Conservation (phyloP, 1,140 invertebrate genomes). For the Helicoverpa armigera region DNA sequence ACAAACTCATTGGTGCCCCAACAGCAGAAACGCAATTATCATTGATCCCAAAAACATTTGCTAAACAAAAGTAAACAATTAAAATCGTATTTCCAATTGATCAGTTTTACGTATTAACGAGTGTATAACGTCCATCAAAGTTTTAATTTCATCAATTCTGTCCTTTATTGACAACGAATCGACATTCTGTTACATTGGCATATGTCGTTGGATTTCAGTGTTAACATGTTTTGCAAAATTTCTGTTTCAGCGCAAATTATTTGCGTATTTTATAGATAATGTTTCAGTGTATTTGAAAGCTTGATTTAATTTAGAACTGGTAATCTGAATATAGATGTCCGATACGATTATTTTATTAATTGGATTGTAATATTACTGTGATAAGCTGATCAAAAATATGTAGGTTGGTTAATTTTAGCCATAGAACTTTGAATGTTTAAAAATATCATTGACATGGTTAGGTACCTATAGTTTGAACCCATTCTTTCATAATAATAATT, state of each 20-base stretch:
- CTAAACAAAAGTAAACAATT: slow-evolving; percentile 32
- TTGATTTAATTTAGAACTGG: neutral
- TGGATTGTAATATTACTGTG: neutral
- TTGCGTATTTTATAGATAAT: neutral
- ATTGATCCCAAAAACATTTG: slow-evolving; percentile 26
- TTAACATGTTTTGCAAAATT: neutral
- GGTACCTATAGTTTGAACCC: no score
- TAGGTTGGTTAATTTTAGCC: no score
- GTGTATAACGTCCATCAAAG: slow-evolving; percentile 16
- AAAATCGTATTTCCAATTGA: slow-evolving; percentile 33
- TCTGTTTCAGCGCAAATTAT: slow-evolving; percentile 11
- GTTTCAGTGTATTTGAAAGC: neutral
- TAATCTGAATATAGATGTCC: neutral
- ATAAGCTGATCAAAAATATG: no score
- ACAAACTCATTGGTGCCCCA: slow-evolving; percentile 18
- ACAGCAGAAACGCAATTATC: slow-evolving; percentile 11
- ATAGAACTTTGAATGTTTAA: no score
- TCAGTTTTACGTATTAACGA: slow-evolving; percentile 45
- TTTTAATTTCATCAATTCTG: slow-evolving; percentile 40
- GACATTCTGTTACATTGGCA: neutral
- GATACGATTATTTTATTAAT: neutral
- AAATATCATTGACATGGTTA: no score
- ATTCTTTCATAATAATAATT: no score
- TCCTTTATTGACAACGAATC: neutral
- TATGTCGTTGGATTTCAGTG: slow-evolving; percentile 21